Base-by-base conservation (phyloP, 2,113 vertebrate genomes). In the Fregata magnificens region DNA sequence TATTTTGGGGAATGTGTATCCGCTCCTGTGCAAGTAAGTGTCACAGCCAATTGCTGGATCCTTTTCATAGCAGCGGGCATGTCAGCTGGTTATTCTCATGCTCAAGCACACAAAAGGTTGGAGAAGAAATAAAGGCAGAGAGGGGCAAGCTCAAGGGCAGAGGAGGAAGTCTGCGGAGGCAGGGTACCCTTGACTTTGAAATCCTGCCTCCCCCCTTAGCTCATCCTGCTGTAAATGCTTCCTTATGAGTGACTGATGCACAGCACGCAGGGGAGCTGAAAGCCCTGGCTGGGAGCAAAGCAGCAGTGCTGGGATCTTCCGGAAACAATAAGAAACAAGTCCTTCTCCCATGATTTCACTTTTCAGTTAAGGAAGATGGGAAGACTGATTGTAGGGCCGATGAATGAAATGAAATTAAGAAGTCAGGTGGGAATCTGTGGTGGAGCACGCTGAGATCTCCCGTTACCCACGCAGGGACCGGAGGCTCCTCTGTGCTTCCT, bases 391-490 rank as follows among this genome's bases (percentile, higher is more conserved):
- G 16, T 34, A 24, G 40, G 52, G 31, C 3, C 1, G 5, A 62
- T 20, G 8, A 44, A 86, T 58, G 38, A 76, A 93, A 69, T 36
- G 4, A 62, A 88, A 92, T 82, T 14, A 50, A 83, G 34, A 56
- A 44, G 19, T 63, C 50, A 25, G 5, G 7, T 63, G 78, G 78
- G 77, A 28, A 53, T 18, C 28, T 3, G 5, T 45, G 79, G 52
- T 7, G 0, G 13, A 83, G 56, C 52, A 80, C 1, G 3, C 14
- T 0, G 24, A 77, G 58, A 45, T 72, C 7, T 93, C 25, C 53
- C 3, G 1, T 59, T 83, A 25, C 55, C 56, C 31, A 19, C 0
- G 0, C 26, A 58, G 73, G 55, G 29, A 45, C 47, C 0, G 0
- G 66, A 59, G 32, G 26, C 8, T 58, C 5, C 47, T 73, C 55